phyloP scores from a whole-genome alignment of 2,113 vertebrate genomes.

The Carlito syrichta region DNA sequence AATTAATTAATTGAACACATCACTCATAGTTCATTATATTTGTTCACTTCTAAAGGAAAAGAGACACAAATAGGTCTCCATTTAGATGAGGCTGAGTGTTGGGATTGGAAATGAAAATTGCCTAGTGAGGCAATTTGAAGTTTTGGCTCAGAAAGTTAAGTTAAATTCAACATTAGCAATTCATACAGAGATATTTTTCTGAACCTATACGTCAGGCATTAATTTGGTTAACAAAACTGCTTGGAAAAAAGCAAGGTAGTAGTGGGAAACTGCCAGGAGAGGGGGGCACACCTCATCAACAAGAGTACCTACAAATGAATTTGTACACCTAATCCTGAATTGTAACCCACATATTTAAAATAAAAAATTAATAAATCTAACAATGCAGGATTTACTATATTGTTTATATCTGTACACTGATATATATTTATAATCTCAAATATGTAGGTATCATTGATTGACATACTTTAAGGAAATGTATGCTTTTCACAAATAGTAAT shows the following conservation, averaged over 20 bases:
- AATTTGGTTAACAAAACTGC: conserved; percentile 58
- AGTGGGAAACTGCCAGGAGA: no score
- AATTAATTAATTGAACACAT: conserved; percentile 67
- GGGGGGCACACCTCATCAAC: no score
- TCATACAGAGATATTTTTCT: neutral
- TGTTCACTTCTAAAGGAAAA: conserved; percentile 69
- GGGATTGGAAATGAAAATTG: conserved; percentile 46
- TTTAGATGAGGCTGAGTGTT: neutral
- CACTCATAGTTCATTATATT: conserved; percentile 68
- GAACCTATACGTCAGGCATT: conserved; percentile 55
- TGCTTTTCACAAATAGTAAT: neutral
- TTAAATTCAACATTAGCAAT: conserved; percentile 53
- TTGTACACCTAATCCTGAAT: no score
- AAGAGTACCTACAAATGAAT: no score
- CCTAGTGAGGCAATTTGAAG: conserved; percentile 37
- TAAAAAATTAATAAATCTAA: conserved; percentile 44
- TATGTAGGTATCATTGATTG: neutral
- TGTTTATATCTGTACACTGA: neutral
- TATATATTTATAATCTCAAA: neutral
- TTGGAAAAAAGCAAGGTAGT: neutral
- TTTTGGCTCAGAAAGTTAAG: conserved; percentile 3
- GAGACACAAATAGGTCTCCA: conserved; percentile 23
- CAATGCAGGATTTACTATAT: neutral
- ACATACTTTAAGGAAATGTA: neutral
- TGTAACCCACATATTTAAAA: no score